Conservation (phyloP, 2,113 vertebrate species). For the Murina feae region DNA sequence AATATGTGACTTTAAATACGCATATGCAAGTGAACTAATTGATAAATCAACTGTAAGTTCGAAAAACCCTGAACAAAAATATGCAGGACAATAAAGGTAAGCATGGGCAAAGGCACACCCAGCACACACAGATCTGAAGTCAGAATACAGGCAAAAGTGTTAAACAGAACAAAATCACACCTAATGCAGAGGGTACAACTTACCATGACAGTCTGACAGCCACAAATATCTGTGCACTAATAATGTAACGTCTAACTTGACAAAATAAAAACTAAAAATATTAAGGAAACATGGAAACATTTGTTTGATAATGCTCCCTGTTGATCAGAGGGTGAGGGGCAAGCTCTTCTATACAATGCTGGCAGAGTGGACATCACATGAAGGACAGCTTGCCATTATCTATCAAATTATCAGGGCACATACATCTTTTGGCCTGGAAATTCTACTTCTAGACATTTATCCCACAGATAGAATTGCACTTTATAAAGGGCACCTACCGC, state of each 20-base stretch:
- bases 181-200: not conserved
- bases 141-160: not conserved
- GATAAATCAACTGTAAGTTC: not conserved
- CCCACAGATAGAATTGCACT: not conserved
- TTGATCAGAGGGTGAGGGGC: not conserved
- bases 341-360: rapidly evolving
- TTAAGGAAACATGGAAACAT: not conserved
- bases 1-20: not conserved
- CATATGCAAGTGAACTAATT: not conserved
- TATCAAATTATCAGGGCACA: not conserved
- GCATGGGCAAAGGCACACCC: not conserved
- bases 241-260: not conserved
- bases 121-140: not conserved
- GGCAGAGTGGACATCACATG: rapidly evolving
- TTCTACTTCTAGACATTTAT: not conserved
- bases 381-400: not conserved
- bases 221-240: not conserved
- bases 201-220: not conserved
- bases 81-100: not conserved
- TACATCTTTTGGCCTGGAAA: not conserved
- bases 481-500: not conserved
- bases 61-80: not conserved
- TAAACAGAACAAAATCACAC: not conserved
- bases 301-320: not conserved
- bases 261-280: not conserved